Conservation (phyloP, 2,797 vertebrate species). For the Enteromius thamalakanensis region DNA sequence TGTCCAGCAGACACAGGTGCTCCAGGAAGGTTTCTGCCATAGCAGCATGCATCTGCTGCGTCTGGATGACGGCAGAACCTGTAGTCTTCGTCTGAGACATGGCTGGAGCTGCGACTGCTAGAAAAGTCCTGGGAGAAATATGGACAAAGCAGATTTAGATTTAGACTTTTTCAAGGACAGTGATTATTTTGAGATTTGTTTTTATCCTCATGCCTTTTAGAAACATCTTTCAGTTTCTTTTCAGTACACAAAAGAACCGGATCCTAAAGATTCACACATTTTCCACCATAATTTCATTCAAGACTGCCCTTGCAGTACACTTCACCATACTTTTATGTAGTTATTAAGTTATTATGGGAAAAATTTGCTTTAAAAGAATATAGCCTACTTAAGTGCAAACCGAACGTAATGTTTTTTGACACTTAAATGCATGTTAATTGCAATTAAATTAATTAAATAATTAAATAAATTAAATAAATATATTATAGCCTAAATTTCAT, state of each 20-base stretch:
- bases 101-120: conserved; percentile 67
- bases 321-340: not conserved
- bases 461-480: too few relatives aligned
- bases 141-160: not conserved
- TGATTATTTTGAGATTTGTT: not conserved
- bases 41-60: conserved; percentile 92
- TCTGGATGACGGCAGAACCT: conserved; percentile 86
- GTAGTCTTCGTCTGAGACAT: conserved; percentile 82
- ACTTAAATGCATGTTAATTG: not conserved
- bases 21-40: conserved; percentile 95
- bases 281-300: not conserved
- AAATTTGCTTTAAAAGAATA: not conserved
- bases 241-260: not conserved
- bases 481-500: not conserved
- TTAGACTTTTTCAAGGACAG: not conserved
- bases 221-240: not conserved
- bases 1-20: conserved; percentile 96
- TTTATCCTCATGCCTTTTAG: not conserved
- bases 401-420: not conserved
- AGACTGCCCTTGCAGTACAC: not conserved
- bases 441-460: too few relatives aligned
- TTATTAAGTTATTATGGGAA: not conserved
- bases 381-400: not conserved
- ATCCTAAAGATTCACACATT: not conserved
- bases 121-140: conserved; percentile 60